phyloP scores from a whole-genome alignment of 2,797 vertebrate species.

The Serranus cabrilla region DNA sequence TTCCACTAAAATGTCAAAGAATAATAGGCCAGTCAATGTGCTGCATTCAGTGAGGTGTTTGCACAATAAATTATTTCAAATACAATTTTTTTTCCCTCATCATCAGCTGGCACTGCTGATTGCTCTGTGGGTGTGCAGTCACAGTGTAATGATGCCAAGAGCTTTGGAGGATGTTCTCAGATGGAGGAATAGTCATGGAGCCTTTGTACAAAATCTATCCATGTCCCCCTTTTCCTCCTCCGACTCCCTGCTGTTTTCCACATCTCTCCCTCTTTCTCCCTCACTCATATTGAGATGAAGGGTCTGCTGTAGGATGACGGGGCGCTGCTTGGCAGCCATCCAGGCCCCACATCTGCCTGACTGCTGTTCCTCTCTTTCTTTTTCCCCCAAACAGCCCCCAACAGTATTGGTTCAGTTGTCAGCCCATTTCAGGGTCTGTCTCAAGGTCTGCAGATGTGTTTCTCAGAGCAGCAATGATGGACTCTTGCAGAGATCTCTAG shows the following conservation, averaged over 20 bases:
- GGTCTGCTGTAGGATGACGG: slow-evolving; percentile 75
- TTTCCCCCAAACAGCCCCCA: slow-evolving; percentile 59
- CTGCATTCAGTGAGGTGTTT: slow-evolving; percentile 66
- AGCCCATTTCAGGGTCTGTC: slow-evolving; percentile 79
- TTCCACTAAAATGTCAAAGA: slow-evolving; percentile 78
- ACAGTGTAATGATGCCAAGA: slow-evolving; percentile 48
- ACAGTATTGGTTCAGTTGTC: slow-evolving; percentile 79
- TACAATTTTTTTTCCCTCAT: slow-evolving; percentile 53
- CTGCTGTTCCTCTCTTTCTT: slow-evolving; percentile 80
- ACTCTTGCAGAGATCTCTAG: slow-evolving; percentile 77
- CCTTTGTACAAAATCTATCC: slow-evolving; percentile 62
- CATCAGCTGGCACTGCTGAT: slow-evolving; percentile 56
- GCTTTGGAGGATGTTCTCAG: slow-evolving; percentile 68
- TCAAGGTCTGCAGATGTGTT: slow-evolving; percentile 80
- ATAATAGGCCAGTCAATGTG: slow-evolving; percentile 75
- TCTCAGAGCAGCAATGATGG: slow-evolving; percentile 78
- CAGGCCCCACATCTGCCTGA: slow-evolving; percentile 86
- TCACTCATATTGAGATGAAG: slow-evolving; percentile 81
- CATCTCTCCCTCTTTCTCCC: slow-evolving; percentile 59
- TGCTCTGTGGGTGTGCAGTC: slow-evolving; percentile 56
- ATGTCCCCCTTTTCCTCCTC: slow-evolving; percentile 58
- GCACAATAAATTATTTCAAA: slow-evolving; percentile 69
- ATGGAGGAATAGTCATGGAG: slow-evolving; percentile 63
- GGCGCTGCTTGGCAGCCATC: slow-evolving; percentile 80
- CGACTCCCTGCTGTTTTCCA: slow-evolving; percentile 71